Base-by-base conservation (phyloP, 2,113 vertebrate genomes). In the Apeltes quadracus region DNA sequence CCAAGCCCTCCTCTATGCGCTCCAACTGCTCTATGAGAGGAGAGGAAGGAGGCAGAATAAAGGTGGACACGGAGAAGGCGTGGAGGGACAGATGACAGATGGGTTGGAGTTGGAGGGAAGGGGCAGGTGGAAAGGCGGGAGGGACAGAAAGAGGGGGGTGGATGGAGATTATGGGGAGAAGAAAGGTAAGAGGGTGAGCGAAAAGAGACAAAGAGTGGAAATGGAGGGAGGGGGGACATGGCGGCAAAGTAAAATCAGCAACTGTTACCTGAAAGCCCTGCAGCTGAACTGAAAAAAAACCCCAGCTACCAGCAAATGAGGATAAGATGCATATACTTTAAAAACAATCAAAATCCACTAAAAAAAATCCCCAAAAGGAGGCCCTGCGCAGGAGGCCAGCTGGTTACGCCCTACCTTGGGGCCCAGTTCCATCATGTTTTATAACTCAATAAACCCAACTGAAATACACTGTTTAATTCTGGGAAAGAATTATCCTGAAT, bases 1-100 rank as follows among this genome's bases (percentile, higher is more conserved):
- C 93, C 81, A 95, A 81, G 3, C 94, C 94, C 54, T 94, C 94
- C 72, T 95, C 95, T 43, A 94, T 87, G 2, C 91, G 91, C 85
- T 95, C 94, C 85, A 95, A 69, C 88, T 95, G 94, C 80, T 95
- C 94, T 95, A 82, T 13, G 66, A 25, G 63, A 66, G 69, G 75
- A 73, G 65, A 66, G 44, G 8, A 43, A 48, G 5, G 39, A 29
- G 43, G 46, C 1, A 8, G 29, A 22, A 5, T 46, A 20, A 29
- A 16, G 50, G 8, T 15, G 6, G 65, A 43, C 3, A 15, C 12
- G n/a, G 13, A 1, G 13, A 9, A 48, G 18, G 13, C 16, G 29
- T 5, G 50, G 50, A 25, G 22, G 38, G 38, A 13, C 12, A n/a
- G 29, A 8, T 14, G 7, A 18, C 8, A 59, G 20, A 48, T 6